These are phyloP conservation scores for Melanotaenia duboulayi DNA, from an alignment of 2,113 vertebrate genomes.

Conservation along the genomic window DNA sequence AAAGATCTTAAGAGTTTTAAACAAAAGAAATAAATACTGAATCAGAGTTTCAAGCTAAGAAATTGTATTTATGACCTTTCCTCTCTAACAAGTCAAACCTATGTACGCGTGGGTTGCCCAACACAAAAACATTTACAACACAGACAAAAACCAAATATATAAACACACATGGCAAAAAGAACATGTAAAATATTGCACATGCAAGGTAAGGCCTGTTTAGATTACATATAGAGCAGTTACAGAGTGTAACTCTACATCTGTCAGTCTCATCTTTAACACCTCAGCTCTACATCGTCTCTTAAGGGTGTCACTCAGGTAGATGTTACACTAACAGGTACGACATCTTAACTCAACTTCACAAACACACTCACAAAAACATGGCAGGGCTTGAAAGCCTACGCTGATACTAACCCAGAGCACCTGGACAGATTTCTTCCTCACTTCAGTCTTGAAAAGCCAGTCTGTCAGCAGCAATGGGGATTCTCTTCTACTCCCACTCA, in stretches of 20 bases:
- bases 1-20: too few relatives aligned
- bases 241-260: conserved; percentile 21
- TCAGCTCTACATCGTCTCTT: conserved; percentile 44
- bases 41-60: too few relatives aligned
- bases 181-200: not conserved
- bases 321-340: conserved; percentile 31
- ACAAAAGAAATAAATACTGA: too few relatives aligned
- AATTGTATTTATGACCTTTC: too few relatives aligned
- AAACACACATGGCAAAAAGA: not conserved
- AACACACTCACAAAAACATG: conserved; percentile 1
- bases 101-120: too few relatives aligned
- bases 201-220: not conserved
- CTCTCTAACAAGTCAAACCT: too few relatives aligned
- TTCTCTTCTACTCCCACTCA: conserved; percentile 22
- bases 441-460: conserved; percentile 49
- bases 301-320: conserved; percentile 33
- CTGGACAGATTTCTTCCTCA: conserved; percentile 48
- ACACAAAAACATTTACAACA: not conserved
- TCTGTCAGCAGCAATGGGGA: conserved; percentile 37
- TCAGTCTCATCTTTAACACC: conserved; percentile 44
- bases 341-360: conserved; percentile 38
- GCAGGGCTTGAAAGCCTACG: not conserved
- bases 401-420: not conserved
- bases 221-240: not conserved
- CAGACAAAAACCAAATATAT: not conserved